Evolutionary conservation across 2,113 vertebrate species (phyloP).

Genomic region (Brachyhypopomus gauderio): DNA sequence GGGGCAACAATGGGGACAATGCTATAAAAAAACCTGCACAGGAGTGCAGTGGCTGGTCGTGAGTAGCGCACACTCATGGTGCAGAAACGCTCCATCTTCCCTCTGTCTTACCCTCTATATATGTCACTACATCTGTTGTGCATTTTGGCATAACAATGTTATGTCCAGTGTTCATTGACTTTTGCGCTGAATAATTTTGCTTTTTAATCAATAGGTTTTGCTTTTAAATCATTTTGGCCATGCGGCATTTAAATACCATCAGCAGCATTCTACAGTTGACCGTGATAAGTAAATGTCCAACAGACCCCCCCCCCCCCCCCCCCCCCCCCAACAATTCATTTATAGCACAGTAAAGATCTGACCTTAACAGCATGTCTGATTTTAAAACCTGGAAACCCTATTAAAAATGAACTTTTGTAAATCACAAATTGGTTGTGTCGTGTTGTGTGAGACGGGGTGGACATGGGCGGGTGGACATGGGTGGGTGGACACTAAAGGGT

Average conservation of each 20-base stretch:
- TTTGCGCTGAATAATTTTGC: not conserved
- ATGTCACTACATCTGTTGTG: conserved; percentile 1
- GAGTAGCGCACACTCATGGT: conserved; percentile 28
- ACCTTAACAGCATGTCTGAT: conserved; percentile 56
- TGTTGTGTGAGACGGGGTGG: conserved; percentile 56
- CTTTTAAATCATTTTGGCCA: conserved; percentile 22
- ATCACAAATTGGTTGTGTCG: conserved; percentile 48
- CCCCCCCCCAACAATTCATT: conserved; percentile 54
- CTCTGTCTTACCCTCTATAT: not conserved
- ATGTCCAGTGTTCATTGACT: not conserved
- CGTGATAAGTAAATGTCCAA: conserved; percentile 54
- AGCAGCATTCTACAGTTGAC: conserved; percentile 48
- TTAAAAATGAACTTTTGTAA: conserved; percentile 64
- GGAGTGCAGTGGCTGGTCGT: conserved; percentile 12
- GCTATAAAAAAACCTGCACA: not conserved
- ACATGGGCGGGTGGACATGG: too few relatives aligned
- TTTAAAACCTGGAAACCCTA: conserved; percentile 61
- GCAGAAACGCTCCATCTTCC: not conserved
- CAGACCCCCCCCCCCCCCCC: conserved; percentile 34
- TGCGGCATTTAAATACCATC: conserved; percentile 35
- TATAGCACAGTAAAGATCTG: conserved; percentile 68
- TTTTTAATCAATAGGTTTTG: conserved; percentile 37
- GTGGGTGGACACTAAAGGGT: conserved; percentile 36
- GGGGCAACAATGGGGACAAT: not conserved
- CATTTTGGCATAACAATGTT: not conserved